These are phyloP conservation scores for Pteronotus mesoamericanus DNA, from an alignment of 2,797 vertebrate genomes.

Conservation along the genomic window DNA sequence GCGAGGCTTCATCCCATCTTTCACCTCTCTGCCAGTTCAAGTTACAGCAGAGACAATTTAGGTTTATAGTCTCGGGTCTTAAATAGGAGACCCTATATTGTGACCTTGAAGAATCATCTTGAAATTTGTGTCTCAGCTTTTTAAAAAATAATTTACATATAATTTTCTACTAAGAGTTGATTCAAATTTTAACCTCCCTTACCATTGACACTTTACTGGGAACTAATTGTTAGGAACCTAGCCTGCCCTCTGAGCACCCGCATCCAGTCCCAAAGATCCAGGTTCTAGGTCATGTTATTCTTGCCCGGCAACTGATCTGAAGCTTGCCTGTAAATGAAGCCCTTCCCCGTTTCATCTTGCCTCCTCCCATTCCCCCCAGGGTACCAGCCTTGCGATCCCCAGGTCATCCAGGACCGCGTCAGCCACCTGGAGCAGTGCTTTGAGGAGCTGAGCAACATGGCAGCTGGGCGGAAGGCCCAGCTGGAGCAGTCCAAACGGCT, in stretches of 20 bases:
- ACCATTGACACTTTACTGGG: not conserved
- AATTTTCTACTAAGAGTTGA: slow-evolving; percentile 34
- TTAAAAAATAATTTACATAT: not conserved
- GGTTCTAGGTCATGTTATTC: not conserved
- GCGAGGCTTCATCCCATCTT: not conserved
- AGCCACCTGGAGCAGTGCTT: slow-evolving; percentile 92
- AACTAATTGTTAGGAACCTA: not conserved
- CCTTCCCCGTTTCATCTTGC: not conserved
- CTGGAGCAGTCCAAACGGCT: slow-evolving; percentile 92
- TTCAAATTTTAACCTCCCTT: not conserved
- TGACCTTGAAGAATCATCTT: not conserved
- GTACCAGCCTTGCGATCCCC: slow-evolving; percentile 97
- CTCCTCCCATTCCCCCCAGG: slow-evolving; percentile 76
- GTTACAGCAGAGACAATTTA: not conserved
- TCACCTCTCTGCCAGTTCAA: not conserved
- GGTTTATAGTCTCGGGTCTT: not conserved
- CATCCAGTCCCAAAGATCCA: not conserved
- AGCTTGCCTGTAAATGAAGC: not conserved
- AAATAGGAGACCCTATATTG: not conserved
- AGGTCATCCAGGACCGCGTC: slow-evolving; percentile 92
- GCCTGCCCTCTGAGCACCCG: not conserved
- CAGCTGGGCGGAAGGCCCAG: slow-evolving; percentile 86
- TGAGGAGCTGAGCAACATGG: slow-evolving; percentile 88
- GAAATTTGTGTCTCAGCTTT: not conserved
- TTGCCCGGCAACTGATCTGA: not conserved